Conservation (phyloP, 1,140 invertebrate genomes). For the Drosophila ironensis region DNA sequence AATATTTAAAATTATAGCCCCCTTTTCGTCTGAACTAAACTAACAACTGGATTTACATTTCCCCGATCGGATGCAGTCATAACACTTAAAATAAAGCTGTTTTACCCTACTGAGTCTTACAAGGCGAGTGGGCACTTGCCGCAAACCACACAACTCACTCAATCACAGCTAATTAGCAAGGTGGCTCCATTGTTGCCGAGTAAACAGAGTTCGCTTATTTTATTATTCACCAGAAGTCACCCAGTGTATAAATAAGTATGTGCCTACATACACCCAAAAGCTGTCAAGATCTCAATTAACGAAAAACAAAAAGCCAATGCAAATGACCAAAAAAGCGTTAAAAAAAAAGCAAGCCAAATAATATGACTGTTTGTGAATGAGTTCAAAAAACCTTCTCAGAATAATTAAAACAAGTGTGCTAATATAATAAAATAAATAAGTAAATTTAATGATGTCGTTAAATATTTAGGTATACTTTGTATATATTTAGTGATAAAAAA, state of each 20-base stretch:
- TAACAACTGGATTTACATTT: not conserved
- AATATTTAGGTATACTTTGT: not conserved
- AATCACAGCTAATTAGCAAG: conserved; percentile 10
- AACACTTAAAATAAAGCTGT: not conserved
- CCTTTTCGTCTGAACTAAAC: too few species aligned
- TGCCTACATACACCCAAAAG: conserved; percentile 19
- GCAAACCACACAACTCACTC: conserved; percentile 18
- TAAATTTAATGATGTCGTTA: too few species aligned
- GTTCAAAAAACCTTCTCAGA: too few species aligned
- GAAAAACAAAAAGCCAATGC: conserved; percentile 27
- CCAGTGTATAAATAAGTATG: too few species aligned
- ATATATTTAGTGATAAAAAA: too few species aligned
- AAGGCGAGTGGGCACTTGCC: conserved; percentile 11
- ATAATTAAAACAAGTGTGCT: too few species aligned
- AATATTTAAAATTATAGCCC: too few species aligned
- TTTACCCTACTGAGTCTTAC: conserved; percentile 5
- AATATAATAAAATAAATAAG: not conserved
- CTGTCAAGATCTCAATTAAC: conserved; percentile 37
- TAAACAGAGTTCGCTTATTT: conserved; percentile 1
- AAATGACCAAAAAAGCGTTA: conserved; percentile 35
- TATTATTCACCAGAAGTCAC: conserved; percentile 18
- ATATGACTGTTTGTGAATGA: not conserved
- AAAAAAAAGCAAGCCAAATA: conserved; percentile 3
- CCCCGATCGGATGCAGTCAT: not conserved
- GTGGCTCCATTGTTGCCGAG: not conserved